Evolutionary conservation across 2,113 vertebrate species (phyloP), one percentile per base, ranked within the genome.

Genomic region (Vicugna pacos): DNA sequence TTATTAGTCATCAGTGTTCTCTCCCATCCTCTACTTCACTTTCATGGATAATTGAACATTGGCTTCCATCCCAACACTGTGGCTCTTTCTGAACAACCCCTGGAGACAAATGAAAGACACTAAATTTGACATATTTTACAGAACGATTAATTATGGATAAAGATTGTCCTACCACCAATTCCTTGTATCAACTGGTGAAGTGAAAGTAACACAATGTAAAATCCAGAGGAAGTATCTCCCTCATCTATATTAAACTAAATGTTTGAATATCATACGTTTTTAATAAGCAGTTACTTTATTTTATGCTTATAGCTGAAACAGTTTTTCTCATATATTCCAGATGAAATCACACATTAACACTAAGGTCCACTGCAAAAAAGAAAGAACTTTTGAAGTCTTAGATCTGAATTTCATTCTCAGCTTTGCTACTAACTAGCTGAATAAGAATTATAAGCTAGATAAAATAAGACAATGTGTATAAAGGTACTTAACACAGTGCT

Each of bases 101-200:
- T n/a, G 70, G 91, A 89, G 94, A 94, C 65, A 58, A 24, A 96
- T 56, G 50, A 67, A 65, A 92, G 95, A 58, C 38, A 64, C 91
- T 73, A 91, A 96, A 87, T 56, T 89, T 72, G 82, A 96, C 15
- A 24, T 83, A 87, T 65, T 96, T 96, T 97, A 79, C n/a, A 26
- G 69, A 77, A 93, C 7, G 3, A 89, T 93, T 97, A 94, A 91
- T 97, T 96, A 93, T 42, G 50, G 67, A 93, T 91, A 96, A 97
- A 98, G 77, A 94, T 64, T 77, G n/a, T 73, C 91, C 83, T 88
- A 91, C 24, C 69, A 86, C 30, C 67, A 50, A 79, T 62, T 91
- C 73, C 93, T 79, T 54, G 76, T 94, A 69, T 95, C 84, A 84
- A 91, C 73, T 32, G 60, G n/a, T 77, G 69, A 89, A 80, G 1